Conservation (phyloP, 2,888 invertebrate species). For the Bruchidius siliquastri region DNA sequence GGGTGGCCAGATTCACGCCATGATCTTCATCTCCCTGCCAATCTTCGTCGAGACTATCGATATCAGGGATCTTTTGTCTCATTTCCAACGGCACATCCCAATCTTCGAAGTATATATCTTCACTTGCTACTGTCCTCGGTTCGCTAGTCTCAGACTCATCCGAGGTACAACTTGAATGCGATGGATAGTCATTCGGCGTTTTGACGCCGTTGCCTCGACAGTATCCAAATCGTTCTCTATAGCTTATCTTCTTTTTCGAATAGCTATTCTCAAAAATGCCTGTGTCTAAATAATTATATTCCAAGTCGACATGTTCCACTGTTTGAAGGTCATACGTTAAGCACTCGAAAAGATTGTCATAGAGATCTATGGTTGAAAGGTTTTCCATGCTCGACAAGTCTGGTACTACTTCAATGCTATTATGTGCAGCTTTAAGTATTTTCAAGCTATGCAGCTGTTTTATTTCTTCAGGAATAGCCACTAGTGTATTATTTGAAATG, state of each 20-base stretch:
- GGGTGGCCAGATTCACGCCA: neutral
- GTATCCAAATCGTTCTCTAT: slow-evolving; percentile 13
- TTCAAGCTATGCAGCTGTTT: slow-evolving; percentile 16
- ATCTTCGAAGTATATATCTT: slow-evolving; percentile 16
- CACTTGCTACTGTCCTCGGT: slow-evolving; percentile 6
- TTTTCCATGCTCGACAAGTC: slow-evolving; percentile 17
- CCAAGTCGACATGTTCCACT: slow-evolving; percentile 23
- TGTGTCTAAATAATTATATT: slow-evolving; percentile 23
- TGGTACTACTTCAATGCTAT: slow-evolving; percentile 21
- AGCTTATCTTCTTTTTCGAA: slow-evolving; percentile 14
- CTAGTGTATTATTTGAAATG: slow-evolving; percentile 25
- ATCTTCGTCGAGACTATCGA: slow-evolving; percentile 27
- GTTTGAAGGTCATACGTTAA: slow-evolving; percentile 9
- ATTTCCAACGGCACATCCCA: slow-evolving; percentile 25
- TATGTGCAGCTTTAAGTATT: slow-evolving; percentile 20
- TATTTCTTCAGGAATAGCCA: slow-evolving; percentile 21
- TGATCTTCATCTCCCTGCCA: slow-evolving; percentile 21
- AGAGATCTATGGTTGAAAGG: slow-evolving; percentile 28
- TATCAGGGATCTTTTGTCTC: slow-evolving; percentile 18
- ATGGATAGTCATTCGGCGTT: neutral
- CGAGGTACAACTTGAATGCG: neutral
- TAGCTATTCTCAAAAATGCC: slow-evolving; percentile 12
- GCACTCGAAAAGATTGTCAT: slow-evolving; percentile 23
- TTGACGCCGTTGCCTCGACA: slow-evolving; percentile 1
- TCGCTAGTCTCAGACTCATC: neutral